Percentiles rank a stretch among this genome's conserved stretches.
Evolutionary conservation across 2,797 vertebrate species (phyloP).

Genomic region (Microctenopoma steveboyesi): DNA sequence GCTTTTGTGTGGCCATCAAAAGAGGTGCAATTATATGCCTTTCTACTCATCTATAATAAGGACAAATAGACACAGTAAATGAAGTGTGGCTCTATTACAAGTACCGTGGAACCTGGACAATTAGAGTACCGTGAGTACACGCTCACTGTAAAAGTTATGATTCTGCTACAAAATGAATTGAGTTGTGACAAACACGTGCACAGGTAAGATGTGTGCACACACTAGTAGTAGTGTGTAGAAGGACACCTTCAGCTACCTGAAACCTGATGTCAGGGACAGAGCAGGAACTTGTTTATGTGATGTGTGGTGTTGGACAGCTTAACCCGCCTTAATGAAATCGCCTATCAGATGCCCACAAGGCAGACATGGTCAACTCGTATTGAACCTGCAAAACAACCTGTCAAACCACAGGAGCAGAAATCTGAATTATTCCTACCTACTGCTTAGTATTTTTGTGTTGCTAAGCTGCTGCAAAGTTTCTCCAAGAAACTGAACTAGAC

Average conservation of each 20-base stretch:
- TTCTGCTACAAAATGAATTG: not conserved
- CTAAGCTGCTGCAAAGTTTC: not conserved
- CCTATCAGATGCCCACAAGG: constrained; percentile 26
- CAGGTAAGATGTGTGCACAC: not conserved
- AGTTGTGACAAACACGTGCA: not conserved
- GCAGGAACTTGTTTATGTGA: constrained; percentile 17
- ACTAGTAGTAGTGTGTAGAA: not conserved
- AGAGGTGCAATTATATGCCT: constrained; percentile 49
- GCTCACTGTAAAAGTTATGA: constrained; percentile 2
- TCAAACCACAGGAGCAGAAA: not conserved
- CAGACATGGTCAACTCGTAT: not conserved
- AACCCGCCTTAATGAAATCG: constrained; percentile 19
- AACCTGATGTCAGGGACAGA: constrained; percentile 1
- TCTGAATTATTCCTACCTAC: not conserved
- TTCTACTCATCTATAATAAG: constrained; percentile 57
- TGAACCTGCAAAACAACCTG: constrained; percentile 20
- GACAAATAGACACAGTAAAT: constrained; percentile 64
- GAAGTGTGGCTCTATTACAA: constrained; percentile 72
- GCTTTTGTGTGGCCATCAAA: constrained; percentile 55
- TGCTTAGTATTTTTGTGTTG: not conserved
- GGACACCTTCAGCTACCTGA: not conserved
- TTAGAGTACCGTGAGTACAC: constrained; percentile 42
- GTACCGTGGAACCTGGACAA: constrained; percentile 66
- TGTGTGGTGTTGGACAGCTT: constrained; percentile 24
- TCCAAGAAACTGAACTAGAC: not conserved